These are phyloP conservation scores for Seira sanloemensis DNA, from an alignment of 2,888 invertebrate genomes.

Conservation along the genomic window DNA sequence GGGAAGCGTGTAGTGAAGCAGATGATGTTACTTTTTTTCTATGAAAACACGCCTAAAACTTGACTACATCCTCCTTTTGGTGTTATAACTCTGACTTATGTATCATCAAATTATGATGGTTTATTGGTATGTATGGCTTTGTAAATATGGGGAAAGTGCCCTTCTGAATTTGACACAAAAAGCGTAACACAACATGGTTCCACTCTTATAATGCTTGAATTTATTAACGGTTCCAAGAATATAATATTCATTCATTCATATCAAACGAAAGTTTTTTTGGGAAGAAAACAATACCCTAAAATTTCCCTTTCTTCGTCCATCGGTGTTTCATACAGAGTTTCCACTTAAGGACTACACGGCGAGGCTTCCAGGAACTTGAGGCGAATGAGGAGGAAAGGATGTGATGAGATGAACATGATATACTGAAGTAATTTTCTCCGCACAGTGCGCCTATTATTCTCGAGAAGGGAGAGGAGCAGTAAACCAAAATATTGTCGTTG, in stretches of 20 bases:
- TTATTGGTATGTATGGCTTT: not conserved
- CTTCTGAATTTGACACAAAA: not conserved
- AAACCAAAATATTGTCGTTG: slow-evolving; percentile 35
- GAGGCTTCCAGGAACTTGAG: too few relatives aligned
- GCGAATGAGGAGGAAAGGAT: not conserved
- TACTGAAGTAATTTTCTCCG: slow-evolving; percentile 25
- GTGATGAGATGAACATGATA: slow-evolving; percentile 31
- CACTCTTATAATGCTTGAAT: not conserved
- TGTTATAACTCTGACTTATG: not conserved
- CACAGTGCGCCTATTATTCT: not conserved
- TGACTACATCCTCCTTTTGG: too few relatives aligned
- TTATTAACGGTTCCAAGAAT: not conserved
- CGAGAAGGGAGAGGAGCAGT: not conserved
- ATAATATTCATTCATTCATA: not conserved
- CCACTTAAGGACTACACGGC: too few relatives aligned
- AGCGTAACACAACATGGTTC: not conserved
- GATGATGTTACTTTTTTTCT: not conserved
- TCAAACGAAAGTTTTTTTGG: not conserved
- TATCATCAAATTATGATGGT: not conserved
- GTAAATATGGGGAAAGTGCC: not conserved
- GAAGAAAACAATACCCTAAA: not conserved
- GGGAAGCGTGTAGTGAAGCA: not conserved
- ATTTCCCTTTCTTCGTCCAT: not conserved
- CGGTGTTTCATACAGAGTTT: too few relatives aligned
- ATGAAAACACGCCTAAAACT: too few relatives aligned